These are phyloP conservation scores for Lasioglossum malachurum DNA, from an alignment of 2,888 invertebrate genomes.

Conservation along the genomic window DNA sequence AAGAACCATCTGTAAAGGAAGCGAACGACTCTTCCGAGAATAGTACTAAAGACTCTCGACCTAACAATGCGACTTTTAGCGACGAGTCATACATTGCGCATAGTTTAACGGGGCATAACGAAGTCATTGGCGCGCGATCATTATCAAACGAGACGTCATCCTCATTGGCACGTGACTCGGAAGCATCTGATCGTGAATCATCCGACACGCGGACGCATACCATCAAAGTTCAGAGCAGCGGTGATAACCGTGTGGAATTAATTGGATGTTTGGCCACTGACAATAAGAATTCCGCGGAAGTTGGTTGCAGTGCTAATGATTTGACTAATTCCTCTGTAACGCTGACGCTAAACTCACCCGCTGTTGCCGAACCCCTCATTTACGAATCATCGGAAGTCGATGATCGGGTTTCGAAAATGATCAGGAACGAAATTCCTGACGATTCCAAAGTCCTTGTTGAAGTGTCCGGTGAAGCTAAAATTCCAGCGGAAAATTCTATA, in stretches of 20 bases:
- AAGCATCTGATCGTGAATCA: conserved; percentile 37
- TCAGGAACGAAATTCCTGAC: not conserved
- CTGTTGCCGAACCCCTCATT: not conserved
- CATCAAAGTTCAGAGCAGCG: not conserved
- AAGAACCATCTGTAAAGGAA: conserved; percentile 51
- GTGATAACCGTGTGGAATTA: conserved; percentile 39
- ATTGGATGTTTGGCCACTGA: conserved; percentile 23
- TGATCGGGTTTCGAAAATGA: not conserved
- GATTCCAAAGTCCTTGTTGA: not conserved
- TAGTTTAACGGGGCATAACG: conserved; percentile 18
- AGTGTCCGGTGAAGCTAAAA: not conserved
- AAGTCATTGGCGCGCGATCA: conserved; percentile 52
- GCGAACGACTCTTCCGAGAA: conserved; percentile 55
- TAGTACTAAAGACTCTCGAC: conserved; percentile 16
- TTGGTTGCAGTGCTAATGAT: not conserved
- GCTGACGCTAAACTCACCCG: not conserved
- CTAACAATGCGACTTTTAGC: conserved; percentile 33
- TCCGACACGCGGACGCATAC: conserved; percentile 22
- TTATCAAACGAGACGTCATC: conserved; percentile 45
- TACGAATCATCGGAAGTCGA: not conserved
- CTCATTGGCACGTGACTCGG: conserved; percentile 24
- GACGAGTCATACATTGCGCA: conserved; percentile 19
- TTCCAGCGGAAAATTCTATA: not conserved
- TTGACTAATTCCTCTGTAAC: conserved; percentile 32
- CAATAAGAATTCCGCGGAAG: not conserved